A percentile compares a stretch with the other conserved stretches of the same genome.
phyloP scores from a whole-genome alignment of 2,888 invertebrate genomes.

The Vanessa cardui region DNA sequence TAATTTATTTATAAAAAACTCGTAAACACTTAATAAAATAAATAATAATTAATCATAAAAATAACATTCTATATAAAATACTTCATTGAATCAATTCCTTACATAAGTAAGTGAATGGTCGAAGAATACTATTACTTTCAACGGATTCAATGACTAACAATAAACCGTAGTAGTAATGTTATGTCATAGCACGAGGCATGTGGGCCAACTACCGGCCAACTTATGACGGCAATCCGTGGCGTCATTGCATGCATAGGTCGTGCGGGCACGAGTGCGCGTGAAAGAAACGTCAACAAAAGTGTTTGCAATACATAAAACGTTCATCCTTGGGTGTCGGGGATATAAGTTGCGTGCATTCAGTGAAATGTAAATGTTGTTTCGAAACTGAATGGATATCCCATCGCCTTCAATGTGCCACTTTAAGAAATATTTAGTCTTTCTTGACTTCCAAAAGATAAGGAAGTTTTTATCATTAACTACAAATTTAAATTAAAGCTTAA shows the following conservation, averaged over 20 bases:
- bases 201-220: slow-evolving; percentile 37
- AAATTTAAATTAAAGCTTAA: no score
- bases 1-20: no score
- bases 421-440: not conserved
- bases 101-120: not conserved
- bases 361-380: slow-evolving; percentile 34
- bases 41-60: no score
- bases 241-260: slow-evolving; percentile 31
- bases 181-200: slow-evolving; percentile 27
- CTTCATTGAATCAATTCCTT: no score
- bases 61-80: no score
- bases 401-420: not conserved
- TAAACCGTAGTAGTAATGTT: slow-evolving; percentile 10
- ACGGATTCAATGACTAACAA: not conserved
- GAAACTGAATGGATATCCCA: slow-evolving; percentile 11
- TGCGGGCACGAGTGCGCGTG: slow-evolving; percentile 18
- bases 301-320: slow-evolving; percentile 33
- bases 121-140: not conserved
- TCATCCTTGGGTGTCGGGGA: slow-evolving; percentile 22
- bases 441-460: not conserved
- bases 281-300: slow-evolving; percentile 35
- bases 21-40: no score
- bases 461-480: not conserved
- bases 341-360: slow-evolving; percentile 27
- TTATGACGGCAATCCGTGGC: slow-evolving; percentile 31